Percentiles rank a stretch among this genome's conserved stretches.
These are phyloP conservation scores for Gobionotothen gibberifrons DNA, from an alignment of 2,797 vertebrate genomes.

Conservation along the genomic window DNA sequence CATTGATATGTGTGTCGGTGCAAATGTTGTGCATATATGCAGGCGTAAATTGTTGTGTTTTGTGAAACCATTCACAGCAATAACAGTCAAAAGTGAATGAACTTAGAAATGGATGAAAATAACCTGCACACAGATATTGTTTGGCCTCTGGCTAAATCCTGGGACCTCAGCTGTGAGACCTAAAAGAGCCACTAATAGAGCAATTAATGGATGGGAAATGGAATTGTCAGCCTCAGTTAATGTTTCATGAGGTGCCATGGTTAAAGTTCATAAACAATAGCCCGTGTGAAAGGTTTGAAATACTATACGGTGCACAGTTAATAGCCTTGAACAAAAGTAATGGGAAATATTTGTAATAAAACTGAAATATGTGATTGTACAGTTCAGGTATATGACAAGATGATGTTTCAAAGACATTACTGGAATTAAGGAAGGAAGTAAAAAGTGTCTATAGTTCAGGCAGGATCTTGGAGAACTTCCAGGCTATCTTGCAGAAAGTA, in stretches of 20 bases:
- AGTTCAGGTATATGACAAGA: neutral
- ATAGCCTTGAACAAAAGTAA: neutral
- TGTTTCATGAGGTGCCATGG: slow-evolving; percentile 24
- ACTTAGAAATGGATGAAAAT: slow-evolving; percentile 10
- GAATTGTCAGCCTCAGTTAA: slow-evolving; percentile 37
- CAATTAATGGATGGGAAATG: slow-evolving; percentile 53
- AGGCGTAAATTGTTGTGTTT: slow-evolving; percentile 1
- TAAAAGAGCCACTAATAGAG: slow-evolving; percentile 44
- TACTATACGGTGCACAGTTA: neutral
- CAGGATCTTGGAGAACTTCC: slow-evolving; percentile 49
- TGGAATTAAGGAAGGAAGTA: slow-evolving; percentile 18
- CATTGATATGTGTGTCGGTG: neutral
- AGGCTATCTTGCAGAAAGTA: slow-evolving; percentile 56
- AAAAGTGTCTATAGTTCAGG: slow-evolving; percentile 41
- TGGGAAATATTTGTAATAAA: neutral
- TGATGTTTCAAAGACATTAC: slow-evolving; percentile 34
- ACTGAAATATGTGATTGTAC: neutral
- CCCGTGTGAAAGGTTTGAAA: slow-evolving; percentile 1
- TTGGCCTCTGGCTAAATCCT: slow-evolving; percentile 33
- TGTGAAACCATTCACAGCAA: neutral
- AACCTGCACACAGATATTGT: slow-evolving; percentile 34
- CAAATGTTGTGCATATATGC: neutral
- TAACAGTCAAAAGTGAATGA: slow-evolving; percentile 11
- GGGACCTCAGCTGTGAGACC: slow-evolving; percentile 49
- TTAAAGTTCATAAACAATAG: slow-evolving; percentile 23